phyloP scores from a whole-genome alignment of 1,140 invertebrate genomes.

The Nephila pilipes region DNA sequence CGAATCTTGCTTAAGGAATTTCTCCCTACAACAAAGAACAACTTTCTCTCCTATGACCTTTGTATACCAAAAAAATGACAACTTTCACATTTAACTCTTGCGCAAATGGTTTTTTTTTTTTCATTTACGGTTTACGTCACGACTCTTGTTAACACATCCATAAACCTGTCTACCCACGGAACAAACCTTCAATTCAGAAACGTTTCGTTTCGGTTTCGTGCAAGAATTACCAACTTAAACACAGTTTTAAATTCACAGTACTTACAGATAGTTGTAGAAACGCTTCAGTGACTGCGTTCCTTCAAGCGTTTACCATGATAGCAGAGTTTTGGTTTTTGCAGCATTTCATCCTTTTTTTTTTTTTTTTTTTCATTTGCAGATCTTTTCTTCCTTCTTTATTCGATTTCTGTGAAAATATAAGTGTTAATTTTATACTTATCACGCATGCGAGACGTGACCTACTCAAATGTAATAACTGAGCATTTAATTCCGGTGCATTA shows the following conservation, averaged over 20 bases:
- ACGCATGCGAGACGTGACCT: too few relatives aligned
- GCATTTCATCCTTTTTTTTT: neutral
- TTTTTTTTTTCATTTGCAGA: neutral
- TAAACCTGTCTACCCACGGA: slow-evolving; percentile 23
- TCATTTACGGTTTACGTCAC: neutral
- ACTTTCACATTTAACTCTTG: neutral
- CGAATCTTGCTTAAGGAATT: neutral
- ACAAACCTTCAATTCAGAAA: neutral
- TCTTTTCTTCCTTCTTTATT: neutral
- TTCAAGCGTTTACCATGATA: neutral
- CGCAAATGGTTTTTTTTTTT: neutral
- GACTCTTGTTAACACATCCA: neutral
- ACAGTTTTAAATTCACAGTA: neutral
- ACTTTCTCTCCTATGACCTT: neutral
- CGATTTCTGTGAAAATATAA: too few relatives aligned
- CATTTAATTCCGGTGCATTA: too few relatives aligned
- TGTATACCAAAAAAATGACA: neutral
- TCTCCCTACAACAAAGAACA: neutral
- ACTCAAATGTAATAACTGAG: too few relatives aligned
- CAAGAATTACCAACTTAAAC: neutral
- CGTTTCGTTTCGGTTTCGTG: neutral
- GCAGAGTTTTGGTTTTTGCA: neutral
- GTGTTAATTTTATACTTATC: too few relatives aligned
- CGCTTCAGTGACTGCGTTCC: neutral
- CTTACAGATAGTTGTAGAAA: neutral